These are phyloP conservation scores for Grammomys surdaster DNA, from an alignment of 2,113 vertebrate species.

Conservation along the genomic window DNA sequence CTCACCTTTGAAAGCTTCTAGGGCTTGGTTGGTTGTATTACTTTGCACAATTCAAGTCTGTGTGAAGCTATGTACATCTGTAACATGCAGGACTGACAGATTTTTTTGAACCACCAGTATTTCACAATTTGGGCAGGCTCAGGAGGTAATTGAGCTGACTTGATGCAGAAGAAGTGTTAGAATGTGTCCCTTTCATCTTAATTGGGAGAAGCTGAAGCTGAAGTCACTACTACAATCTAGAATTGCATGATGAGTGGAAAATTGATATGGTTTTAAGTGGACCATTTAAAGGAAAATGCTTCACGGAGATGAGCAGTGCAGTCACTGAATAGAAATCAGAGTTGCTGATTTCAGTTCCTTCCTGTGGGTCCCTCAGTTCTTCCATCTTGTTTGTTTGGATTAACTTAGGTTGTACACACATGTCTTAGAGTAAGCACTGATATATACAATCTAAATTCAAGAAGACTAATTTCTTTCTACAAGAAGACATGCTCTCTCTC, in stretches of 20 bases:
- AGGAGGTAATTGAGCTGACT: conserved; percentile 32
- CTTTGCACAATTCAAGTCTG: neutral
- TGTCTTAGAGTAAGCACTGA: conserved; percentile 28
- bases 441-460: conserved; percentile 36
- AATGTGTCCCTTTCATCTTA: conserved; percentile 8
- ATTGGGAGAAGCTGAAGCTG: conserved; percentile 9
- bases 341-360: conserved; percentile 16
- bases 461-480: conserved; percentile 35
- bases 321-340: conserved; percentile 42
- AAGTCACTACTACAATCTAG: conserved; percentile 18
- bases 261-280: conserved; percentile 53
- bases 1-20: conserved; percentile 51
- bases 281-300: conserved; percentile 60
- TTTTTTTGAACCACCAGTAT: conserved; percentile 39
- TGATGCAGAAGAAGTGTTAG: conserved; percentile 7
- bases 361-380: neutral
- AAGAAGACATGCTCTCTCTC: neutral
- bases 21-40: neutral
- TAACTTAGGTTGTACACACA: conserved; percentile 12
- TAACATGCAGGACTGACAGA: neutral
- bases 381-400: conserved; percentile 6
- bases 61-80: neutral
- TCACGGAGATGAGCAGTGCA: neutral
- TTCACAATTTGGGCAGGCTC: conserved; percentile 35
- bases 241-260: neutral